Percentiles rank a stretch among this genome's conserved stretches.
These are phyloP conservation scores for Pipa parva DNA, from an alignment of 2,113 vertebrate species.

Conservation along the genomic window DNA sequence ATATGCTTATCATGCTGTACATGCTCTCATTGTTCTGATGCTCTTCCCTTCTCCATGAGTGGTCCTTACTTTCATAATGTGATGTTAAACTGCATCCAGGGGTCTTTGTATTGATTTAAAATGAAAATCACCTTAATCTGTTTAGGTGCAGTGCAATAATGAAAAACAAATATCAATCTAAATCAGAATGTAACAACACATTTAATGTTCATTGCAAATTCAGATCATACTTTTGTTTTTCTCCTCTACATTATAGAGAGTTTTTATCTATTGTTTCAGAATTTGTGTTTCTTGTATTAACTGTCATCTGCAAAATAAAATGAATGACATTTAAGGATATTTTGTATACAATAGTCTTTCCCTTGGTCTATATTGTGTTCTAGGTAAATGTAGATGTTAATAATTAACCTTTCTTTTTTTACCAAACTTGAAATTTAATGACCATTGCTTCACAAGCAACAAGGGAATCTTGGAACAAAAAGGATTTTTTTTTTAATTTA, in stretches of 20 bases:
- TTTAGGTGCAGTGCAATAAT: neutral
- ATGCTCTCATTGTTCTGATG: neutral
- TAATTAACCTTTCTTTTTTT: too few relatives aligned
- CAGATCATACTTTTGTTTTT: neutral
- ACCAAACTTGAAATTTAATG: too few relatives aligned
- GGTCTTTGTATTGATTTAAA: neutral
- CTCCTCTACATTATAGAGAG: neutral
- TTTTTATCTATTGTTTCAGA: too few relatives aligned
- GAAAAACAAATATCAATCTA: neutral
- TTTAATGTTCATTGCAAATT: neutral
- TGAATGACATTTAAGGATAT: too few relatives aligned
- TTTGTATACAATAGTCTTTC: too few relatives aligned
- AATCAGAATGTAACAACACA: neutral
- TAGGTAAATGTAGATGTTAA: too few relatives aligned
- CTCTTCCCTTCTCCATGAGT: neutral
- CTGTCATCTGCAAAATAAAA: too few relatives aligned
- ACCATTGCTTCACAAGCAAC: too few relatives aligned
- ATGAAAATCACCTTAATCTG: neutral
- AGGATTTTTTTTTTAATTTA: too few relatives aligned
- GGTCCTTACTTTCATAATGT: slow-evolving; percentile 1
- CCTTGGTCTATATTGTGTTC: too few relatives aligned
- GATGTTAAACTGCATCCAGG: neutral
- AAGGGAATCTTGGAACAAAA: too few relatives aligned
- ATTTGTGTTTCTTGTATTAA: too few relatives aligned
- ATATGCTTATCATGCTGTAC: neutral